These are phyloP conservation scores for Pollenia griseotomentosa DNA, from an alignment of 2,888 invertebrate species.

Conservation along the genomic window DNA sequence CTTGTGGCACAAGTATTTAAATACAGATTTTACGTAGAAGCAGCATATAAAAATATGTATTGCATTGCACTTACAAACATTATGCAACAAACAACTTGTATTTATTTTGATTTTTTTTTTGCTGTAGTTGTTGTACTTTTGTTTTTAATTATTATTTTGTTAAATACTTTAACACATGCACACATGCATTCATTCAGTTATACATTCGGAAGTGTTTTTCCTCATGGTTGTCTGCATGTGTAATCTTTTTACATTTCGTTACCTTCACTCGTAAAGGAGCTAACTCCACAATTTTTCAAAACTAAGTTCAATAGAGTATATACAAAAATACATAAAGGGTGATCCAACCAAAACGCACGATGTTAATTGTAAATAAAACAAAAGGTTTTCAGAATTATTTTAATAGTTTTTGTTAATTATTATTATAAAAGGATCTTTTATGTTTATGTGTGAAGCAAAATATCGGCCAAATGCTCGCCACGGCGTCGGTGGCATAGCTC, in stretches of 20 bases:
- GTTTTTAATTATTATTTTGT: constrained; percentile 56
- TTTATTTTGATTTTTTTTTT: background rate
- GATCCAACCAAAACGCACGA: no score
- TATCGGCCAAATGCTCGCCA: no score
- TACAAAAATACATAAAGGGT: no score
- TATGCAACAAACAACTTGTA: constrained; percentile 39
- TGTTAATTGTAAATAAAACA: no score
- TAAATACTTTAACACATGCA: constrained; percentile 41
- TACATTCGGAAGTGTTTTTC: constrained; percentile 38
- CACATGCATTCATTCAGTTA: constrained; percentile 15
- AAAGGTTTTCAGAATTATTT: no score
- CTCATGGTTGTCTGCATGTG: background rate
- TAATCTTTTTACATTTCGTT: background rate
- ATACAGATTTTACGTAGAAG: constrained; percentile 55
- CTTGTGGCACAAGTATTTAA: constrained; percentile 65
- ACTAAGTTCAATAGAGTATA: no score
- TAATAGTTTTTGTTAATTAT: no score
- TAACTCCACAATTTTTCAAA: no score
- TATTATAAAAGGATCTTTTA: no score
- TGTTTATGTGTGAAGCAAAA: no score
- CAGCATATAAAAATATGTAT: constrained; percentile 25
- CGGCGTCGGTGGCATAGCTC: no score
- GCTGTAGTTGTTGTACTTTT: constrained; percentile 45
- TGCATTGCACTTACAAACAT: constrained; percentile 31
- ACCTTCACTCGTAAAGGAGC: no score